Base-by-base conservation (phyloP, 2,113 vertebrate species). In the Trematocara zebra region DNA sequence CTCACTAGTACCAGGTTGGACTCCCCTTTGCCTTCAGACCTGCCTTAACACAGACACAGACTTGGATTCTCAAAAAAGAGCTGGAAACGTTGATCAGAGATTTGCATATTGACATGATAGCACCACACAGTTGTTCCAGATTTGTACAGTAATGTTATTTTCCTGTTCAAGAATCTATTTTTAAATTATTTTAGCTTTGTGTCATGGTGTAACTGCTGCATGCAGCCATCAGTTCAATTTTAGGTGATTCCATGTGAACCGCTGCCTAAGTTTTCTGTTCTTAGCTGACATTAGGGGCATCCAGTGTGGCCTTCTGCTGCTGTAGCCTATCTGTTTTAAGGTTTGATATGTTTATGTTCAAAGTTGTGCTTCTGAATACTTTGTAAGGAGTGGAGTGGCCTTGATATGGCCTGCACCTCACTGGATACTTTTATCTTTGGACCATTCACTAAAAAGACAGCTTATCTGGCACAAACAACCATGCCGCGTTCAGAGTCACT, bases 181-280 rank as follows among this genome's bases (percentile, higher is more conserved):
- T 28, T 14, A 56, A 4, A 15, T 40, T 3, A 42, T 14, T 4
- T 3, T 23, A 69, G 37, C 64, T 42, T 23, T 23, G 59, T 37
- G 11, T 20, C 33, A 67, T 14, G 35, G n/a, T 14, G 64, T 15
- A 42, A 42, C 64, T 0, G 35, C 64, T 42, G 64, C n/a, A 23
- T 9, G 35, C 2, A 23, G 11, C n/a, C 37, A 23, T 69, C 64
- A 23, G 31, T 37, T 37, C 17, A 64, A 64, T 37, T 37, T 61
- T 64, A 35, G 31, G 59, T 37, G 17, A n/a, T n/a, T 37, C 6
- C 10, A 37, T 20, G 59, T 64, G 0, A 64, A 64, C 6, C 6
- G 18, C 12, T 0, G n/a, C 35, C 9, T n/a, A 18, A 2, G 31
- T 64, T 35, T 67, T 0, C 61, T 42, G n/a, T 42, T 0, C 11